These are phyloP conservation scores for Chionoecetes opilio DNA, from an alignment of 1,140 invertebrate species.

Conservation along the genomic window DNA sequence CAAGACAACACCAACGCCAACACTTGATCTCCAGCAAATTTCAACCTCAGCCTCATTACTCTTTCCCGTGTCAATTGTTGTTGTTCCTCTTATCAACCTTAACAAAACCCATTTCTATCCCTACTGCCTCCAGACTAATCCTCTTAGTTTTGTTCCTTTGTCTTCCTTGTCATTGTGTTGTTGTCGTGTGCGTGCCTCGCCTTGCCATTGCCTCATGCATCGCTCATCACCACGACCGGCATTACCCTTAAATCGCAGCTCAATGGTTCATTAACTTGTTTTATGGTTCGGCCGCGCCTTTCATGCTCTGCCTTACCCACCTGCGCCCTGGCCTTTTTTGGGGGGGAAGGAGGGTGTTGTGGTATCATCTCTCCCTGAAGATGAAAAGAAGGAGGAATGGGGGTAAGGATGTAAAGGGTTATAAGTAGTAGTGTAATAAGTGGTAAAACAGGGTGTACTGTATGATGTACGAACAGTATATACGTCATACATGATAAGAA, in stretches of 20 bases:
- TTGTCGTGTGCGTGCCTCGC: background rate
- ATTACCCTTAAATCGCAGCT: background rate
- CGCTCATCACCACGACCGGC: background rate
- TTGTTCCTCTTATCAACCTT: no score
- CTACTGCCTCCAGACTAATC: no score
- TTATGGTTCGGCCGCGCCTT: background rate
- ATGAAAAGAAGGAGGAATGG: background rate
- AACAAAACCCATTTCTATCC: no score
- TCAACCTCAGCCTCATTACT: no score
- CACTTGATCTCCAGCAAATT: background rate
- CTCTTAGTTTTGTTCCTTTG: no score
- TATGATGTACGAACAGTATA: no score
- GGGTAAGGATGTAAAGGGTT: background rate
- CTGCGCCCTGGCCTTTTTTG: background rate
- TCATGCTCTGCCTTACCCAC: background rate
- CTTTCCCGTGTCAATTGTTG: no score
- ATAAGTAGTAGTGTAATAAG: background rate
- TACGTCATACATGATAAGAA: no score
- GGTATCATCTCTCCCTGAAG: background rate
- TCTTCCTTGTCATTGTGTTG: no score
- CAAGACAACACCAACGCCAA: no score
- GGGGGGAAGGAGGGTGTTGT: background rate
- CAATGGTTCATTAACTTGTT: background rate
- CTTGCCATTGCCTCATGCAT: background rate
- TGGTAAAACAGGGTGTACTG: no score